Percentiles rank a stretch among this genome's conserved stretches.
Evolutionary conservation across 2,797 vertebrate species (phyloP).

Genomic region (Lacerta viridis): DNA sequence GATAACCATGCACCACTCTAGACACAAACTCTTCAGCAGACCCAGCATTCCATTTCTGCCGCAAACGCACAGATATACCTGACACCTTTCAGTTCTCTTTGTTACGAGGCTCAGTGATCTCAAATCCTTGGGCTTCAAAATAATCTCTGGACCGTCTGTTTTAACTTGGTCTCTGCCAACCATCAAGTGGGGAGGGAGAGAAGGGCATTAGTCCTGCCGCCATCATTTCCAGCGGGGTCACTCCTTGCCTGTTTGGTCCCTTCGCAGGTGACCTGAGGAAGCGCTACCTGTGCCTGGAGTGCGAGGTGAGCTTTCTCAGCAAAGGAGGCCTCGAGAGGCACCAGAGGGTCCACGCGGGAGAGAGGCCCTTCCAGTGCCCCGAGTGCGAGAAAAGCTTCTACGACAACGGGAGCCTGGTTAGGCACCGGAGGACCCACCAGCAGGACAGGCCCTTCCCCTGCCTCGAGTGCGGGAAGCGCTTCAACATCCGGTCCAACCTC

Average conservation of each 20-base stretch:
- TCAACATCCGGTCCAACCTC: neutral
- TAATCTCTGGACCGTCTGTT: too few species aligned
- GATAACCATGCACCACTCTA: too few species aligned
- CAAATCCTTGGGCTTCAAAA: too few species aligned
- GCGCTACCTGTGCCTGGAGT: neutral
- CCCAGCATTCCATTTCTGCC: too few species aligned
- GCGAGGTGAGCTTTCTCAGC: neutral
- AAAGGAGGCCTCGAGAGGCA: neutral
- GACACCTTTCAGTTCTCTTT: too few species aligned
- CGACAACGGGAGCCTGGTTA: neutral
- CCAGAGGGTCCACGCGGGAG: neutral
- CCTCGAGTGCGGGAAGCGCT: neutral
- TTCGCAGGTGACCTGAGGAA: slow-evolving; percentile 7
- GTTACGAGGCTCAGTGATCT: too few species aligned
- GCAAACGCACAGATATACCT: too few species aligned
- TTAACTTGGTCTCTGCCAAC: too few species aligned
- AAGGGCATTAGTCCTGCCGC: too few species aligned
- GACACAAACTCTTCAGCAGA: too few species aligned
- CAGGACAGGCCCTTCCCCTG: neutral
- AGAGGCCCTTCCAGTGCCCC: neutral
- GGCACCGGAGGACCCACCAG: neutral
- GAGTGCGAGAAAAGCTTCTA: neutral
- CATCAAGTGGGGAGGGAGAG: neutral
- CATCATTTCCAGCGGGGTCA: neutral
- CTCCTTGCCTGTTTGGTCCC: neutral